Evolutionary conservation across 2,888 invertebrate species (phyloP), one percentile per base, ranked within the genome.

Genomic region (Archips crataeganus): DNA sequence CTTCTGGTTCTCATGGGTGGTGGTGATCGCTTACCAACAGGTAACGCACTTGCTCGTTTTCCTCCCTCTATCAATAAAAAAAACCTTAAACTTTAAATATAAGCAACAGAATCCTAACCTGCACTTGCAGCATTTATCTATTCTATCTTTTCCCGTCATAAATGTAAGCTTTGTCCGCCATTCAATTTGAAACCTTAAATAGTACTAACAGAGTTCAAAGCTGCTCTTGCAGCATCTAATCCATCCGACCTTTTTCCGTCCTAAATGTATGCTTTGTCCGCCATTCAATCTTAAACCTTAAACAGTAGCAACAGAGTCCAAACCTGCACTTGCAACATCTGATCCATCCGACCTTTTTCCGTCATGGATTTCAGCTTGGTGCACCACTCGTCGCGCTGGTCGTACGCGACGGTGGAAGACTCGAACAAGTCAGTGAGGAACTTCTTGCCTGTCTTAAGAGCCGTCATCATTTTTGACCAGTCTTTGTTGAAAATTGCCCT

Each of bases 361-460:
- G 96, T 96, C 69, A 97, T 89, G 0, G 96, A 96, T 62, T 95
- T 92, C 76, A 98, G 95, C 87, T 97, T 97, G 66, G 95, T 90
- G 80, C 95, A 95, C 94, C 96, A 96, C 80, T 96, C 96, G 82
- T 96, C 97, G 74, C 97, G 89, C 87, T 97, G 97, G 84, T 97
- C 97, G 80, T 97, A 98, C 0, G 97, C 97, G 66, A 96, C 92
- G 11, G 97, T 97, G 0, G 98, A 97, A 62, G 97, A 96, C 83
- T 98, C 97, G 75, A 98, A 97, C 34, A 97, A 92, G 80, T 97
- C 97, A 32, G 95, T 95, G 81, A 97, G 96, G 81, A 97, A 96
- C 84, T 96, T 96, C 85, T 97, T 97, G n/a, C 97, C 96, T 72
- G 87, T 92, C 2, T 81, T 75, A 0, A 94, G 79, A 0, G 85